Evolutionary conservation across 2,113 vertebrate species (phyloP), one percentile per base, ranked within the genome.

Genomic region (Salminus brasiliensis): DNA sequence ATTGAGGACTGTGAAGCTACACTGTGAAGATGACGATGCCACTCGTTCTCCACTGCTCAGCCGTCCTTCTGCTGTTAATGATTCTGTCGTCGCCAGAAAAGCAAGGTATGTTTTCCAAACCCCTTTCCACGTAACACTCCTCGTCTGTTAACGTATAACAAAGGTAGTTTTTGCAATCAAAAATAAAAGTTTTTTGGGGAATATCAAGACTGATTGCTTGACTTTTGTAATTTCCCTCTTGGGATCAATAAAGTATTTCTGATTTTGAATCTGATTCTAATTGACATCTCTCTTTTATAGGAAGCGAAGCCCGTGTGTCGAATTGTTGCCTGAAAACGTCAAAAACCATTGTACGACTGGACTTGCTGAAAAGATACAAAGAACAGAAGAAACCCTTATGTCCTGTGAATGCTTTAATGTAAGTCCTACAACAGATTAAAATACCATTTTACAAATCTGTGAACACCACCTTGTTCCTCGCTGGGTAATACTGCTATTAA

Each of bases 361-460:
- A 70, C 0, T 1, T 0, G 1, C 83, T 93, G 47, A 23, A 1
- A 27, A 23, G 0, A 0, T 93, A 91, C 67, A 85, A 80, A 13
- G 0, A 18, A 1, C 91, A 94, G 71, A 0, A 15, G 0, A 39
- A 0, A 0, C 15, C 80, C 0, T 0, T 83, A 0, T 93, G 91
- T 53, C 16, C 43, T 5, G 3, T 88, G 2, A 0, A 55, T 0
- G 90, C 82, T 70, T 88, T 92, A 21, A 88, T 89, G 92, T 94
- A 86, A 90, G 91, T n/a, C 45, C 4, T 60, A 10, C 5, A 4
- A 43, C 3, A 25, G n/a, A 15, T 12, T 8, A 0, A 6, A 7
- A 7, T 34, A 25, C 3, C 23, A 18, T 3, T 53, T 0, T n/a
- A 41, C n/a, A 72, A 32, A 12, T 65, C 21, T 11, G 8, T 11